Conservation (phyloP, 2,888 invertebrate genomes). For the Chirona hameri region DNA sequence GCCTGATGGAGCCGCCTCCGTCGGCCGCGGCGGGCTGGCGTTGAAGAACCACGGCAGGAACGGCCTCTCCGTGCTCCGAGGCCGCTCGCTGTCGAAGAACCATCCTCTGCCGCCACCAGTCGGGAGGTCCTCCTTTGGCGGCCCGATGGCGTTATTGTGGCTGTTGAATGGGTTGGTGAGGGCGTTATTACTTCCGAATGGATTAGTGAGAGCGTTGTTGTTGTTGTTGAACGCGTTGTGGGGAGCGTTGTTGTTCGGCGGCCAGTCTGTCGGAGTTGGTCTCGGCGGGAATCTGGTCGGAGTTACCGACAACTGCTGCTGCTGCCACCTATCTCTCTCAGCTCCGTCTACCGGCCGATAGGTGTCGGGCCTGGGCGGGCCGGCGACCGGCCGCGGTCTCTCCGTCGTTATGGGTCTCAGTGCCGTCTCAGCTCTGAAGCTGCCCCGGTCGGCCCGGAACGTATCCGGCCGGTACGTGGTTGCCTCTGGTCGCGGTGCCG, state of each 20-base stretch:
- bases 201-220: too few relatives aligned
- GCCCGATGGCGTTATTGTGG: neutral
- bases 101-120: neutral
- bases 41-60: neutral
- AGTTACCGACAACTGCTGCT: neutral
- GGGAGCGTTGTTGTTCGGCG: constrained; percentile 26
- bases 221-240: too few relatives aligned
- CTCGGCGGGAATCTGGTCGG: neutral
- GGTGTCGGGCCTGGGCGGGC: neutral
- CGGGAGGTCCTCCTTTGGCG: neutral
- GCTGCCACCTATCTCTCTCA: neutral
- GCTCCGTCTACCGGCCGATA: neutral
- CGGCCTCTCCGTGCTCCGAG: neutral
- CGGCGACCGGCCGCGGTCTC: neutral
- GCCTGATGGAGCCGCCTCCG: neutral
- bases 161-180: too few relatives aligned
- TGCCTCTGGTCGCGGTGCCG: neutral
- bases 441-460: too few relatives aligned
- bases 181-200: too few relatives aligned
- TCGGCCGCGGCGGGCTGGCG: neutral
- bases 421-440: neutral
- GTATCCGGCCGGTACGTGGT: neutral
- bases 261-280: constrained; percentile 33
- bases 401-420: neutral
- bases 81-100: neutral